These are phyloP conservation scores for Mya arenaria DNA, from an alignment of 1,140 invertebrate genomes.

Conservation along the genomic window DNA sequence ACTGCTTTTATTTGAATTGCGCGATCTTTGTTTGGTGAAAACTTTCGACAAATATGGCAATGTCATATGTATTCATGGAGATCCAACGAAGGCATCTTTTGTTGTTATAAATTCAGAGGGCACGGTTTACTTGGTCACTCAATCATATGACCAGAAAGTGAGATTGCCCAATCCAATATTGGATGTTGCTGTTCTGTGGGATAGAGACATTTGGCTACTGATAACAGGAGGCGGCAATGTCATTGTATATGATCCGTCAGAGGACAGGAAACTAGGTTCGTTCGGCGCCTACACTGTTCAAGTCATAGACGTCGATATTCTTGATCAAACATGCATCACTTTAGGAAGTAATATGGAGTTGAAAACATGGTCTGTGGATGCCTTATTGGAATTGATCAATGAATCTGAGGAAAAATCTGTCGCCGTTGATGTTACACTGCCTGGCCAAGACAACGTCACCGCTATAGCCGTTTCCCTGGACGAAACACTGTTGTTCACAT, in stretches of 20 bases:
- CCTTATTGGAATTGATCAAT: slow-evolving; percentile 14
- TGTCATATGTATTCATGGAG: no score
- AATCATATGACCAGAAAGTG: no score
- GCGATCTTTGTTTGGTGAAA: no score
- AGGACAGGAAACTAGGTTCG: slow-evolving; percentile 38
- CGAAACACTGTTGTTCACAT: slow-evolving; percentile 57
- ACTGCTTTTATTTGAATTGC: no score
- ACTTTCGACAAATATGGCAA: no score
- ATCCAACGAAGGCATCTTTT: no score
- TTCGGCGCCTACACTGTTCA: slow-evolving; percentile 50
- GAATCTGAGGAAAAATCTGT: not conserved
- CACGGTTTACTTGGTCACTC: no score
- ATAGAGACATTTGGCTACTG: slow-evolving; percentile 56
- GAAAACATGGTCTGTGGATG: slow-evolving; percentile 54
- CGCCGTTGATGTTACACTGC: not conserved
- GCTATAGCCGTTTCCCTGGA: slow-evolving; percentile 46
- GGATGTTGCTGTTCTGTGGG: slow-evolving; percentile 58
- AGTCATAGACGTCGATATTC: slow-evolving; percentile 33
- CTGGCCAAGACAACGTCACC: slow-evolving; percentile 52
- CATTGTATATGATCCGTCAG: slow-evolving; percentile 52
- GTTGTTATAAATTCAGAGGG: no score
- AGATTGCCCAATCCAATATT: slow-evolving; percentile 13
- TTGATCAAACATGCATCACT: slow-evolving; percentile 58
- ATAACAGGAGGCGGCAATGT: slow-evolving; percentile 59
- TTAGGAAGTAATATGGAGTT: slow-evolving; percentile 42